Percentiles rank a stretch among this genome's conserved stretches.
Conservation (phyloP, 2,113 vertebrate species). For the Rhynchopsitta pachyrhyncha region DNA sequence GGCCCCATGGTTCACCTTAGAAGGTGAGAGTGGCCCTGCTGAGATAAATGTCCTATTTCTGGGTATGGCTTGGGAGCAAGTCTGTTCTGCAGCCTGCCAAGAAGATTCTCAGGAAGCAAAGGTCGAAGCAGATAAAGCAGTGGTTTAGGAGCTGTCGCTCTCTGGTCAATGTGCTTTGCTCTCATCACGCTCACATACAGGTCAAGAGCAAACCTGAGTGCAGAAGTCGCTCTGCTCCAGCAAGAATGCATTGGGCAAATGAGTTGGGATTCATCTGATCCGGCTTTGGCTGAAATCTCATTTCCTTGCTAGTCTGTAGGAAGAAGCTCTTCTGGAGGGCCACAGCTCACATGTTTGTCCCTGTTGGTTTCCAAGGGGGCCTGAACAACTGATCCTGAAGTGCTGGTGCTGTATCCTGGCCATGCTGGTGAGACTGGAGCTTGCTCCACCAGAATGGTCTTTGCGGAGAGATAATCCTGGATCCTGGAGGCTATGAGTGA, state of each 20-base stretch:
- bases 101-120: not conserved
- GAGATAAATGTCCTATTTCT: conserved; percentile 46
- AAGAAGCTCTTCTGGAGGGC: not conserved
- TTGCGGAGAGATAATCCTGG: not conserved
- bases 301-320: not conserved
- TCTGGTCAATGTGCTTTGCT: not conserved
- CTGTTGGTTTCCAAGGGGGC: not conserved
- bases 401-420: not conserved
- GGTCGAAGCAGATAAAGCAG: conserved; percentile 5
- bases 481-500: accelerated
- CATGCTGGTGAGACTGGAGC: not conserved
- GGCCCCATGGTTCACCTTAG: not conserved
- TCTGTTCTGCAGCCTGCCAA: not conserved
- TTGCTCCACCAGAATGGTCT: not conserved
- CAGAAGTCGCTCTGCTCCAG: not conserved
- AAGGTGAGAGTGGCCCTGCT: not conserved
- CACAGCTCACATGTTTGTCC: not conserved
- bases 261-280: not conserved
- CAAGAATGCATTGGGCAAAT: not conserved
- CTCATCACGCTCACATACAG: not conserved
- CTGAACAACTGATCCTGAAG: not conserved
- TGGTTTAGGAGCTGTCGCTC: not conserved
- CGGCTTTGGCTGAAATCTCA: not conserved
- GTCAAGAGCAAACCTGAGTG: not conserved
- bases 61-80: not conserved